A percentile compares a stretch with the other conserved stretches of the same genome.
Conservation (phyloP, 2,113 vertebrate species). For the Lasiurus borealis region DNA sequence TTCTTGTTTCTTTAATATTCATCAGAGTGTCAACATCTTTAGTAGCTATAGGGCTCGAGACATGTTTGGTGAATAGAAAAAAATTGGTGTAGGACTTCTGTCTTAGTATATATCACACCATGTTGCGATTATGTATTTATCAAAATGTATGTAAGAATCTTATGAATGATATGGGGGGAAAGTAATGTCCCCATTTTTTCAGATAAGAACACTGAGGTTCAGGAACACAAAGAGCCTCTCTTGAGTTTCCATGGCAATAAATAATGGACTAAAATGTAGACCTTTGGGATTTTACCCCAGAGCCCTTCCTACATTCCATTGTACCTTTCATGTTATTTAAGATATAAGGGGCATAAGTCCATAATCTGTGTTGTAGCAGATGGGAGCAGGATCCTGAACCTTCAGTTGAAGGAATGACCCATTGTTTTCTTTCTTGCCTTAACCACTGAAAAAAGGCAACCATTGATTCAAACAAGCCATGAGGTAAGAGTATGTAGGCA, state of each 20-base stretch:
- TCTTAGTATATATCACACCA: not conserved
- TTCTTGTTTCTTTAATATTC: not conserved
- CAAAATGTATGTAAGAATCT: not conserved
- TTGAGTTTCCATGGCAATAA: not conserved
- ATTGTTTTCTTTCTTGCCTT: not conserved
- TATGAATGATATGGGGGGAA: not conserved
- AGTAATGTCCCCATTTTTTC: slow-evolving; percentile 1
- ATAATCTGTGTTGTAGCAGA: not conserved
- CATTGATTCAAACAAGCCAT: not conserved
- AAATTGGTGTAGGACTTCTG: not conserved
- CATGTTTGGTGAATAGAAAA: not conserved
- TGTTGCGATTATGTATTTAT: not conserved
- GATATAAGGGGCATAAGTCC: not conserved
- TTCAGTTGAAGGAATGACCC: not conserved
- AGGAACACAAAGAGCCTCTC: not conserved
- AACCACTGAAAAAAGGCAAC: not conserved
- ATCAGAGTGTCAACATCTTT: not conserved
- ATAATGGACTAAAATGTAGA: not conserved
- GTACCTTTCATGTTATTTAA: not conserved
- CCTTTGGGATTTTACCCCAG: not conserved
- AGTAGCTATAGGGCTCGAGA: not conserved
- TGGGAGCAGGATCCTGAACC: not conserved
- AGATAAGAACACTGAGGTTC: not conserved
- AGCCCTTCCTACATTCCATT: not conserved
- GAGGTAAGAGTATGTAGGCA: not conserved